Percentiles rank a stretch among this genome's conserved stretches.
These are phyloP conservation scores for Macropus fuliginosus DNA, from an alignment of 2,797 vertebrate species.

Conservation along the genomic window DNA sequence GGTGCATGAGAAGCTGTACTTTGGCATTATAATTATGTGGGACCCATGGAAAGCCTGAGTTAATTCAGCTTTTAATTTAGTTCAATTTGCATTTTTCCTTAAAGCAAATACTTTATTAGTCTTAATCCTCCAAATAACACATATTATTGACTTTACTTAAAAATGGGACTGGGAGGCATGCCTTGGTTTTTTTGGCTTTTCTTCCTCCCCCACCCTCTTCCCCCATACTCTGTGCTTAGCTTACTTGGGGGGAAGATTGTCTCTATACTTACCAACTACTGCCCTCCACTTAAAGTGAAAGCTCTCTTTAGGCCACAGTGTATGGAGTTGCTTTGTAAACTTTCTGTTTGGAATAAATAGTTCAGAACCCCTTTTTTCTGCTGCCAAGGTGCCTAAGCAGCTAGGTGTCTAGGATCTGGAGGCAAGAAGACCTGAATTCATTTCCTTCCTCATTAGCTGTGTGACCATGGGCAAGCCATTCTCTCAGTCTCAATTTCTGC, in stretches of 20 bases:
- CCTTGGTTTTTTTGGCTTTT: neutral
- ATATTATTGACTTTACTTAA: constrained; percentile 66
- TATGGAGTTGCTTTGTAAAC: neutral
- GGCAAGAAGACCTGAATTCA: neutral
- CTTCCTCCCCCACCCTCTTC: neutral
- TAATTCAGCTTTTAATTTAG: constrained; percentile 64
- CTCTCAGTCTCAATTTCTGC: neutral
- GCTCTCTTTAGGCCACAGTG: neutral
- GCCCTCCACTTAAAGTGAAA: constrained; percentile 34
- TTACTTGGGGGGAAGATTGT: constrained; percentile 66
- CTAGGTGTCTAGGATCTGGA: neutral
- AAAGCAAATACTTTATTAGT: constrained; percentile 76
- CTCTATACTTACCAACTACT: constrained; percentile 7
- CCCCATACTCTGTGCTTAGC: constrained; percentile 26
- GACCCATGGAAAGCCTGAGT: constrained; percentile 55
- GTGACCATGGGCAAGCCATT: neutral
- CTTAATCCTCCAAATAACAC: constrained; percentile 57
- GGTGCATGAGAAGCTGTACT: constrained; percentile 43
- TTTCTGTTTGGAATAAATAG: neutral
- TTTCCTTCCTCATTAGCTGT: neutral
- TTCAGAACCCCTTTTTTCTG: neutral
- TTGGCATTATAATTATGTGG: constrained; percentile 61
- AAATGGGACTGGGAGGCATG: constrained; percentile 67
- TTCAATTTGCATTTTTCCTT: constrained; percentile 66
- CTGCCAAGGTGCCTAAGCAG: neutral